phyloP scores from a whole-genome alignment of 2,888 invertebrate genomes.

The Phaedon cochleariae region DNA sequence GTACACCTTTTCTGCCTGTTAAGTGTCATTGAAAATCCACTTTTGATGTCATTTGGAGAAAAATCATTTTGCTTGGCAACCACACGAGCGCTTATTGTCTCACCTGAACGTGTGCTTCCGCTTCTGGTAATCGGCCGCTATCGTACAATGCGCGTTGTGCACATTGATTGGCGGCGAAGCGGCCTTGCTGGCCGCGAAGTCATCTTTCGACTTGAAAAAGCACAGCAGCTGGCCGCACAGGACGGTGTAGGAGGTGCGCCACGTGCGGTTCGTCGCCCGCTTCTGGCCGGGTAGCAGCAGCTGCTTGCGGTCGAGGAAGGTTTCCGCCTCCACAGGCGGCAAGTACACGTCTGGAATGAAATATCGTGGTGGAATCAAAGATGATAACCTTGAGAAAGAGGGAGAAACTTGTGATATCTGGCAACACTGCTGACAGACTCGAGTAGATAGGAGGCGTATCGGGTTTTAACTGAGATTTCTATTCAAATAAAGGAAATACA shows the following conservation, averaged over 20 bases:
- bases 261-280: conserved; percentile 92
- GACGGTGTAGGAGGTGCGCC: conserved; percentile 95
- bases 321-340: conserved; percentile 92
- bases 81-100: no score
- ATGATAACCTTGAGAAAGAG: background rate
- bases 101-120: conserved; percentile 93
- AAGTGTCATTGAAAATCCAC: no score
- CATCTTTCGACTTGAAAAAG: conserved; percentile 96
- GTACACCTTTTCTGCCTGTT: no score
- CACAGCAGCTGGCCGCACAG: conserved; percentile 96
- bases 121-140: conserved; percentile 94
- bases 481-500: no score
- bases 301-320: conserved; percentile 92
- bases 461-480: no score
- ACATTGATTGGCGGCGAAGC: conserved; percentile 87
- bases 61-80: no score
- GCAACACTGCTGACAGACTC: no score
- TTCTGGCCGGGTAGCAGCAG: conserved; percentile 93
- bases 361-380: background rate
- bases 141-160: conserved; percentile 80
- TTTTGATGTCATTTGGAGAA: no score
- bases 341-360: conserved; percentile 66
- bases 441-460: no score
- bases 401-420: no score
- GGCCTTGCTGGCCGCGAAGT: conserved; percentile 88